A percentile compares a stretch with the other conserved stretches of the same genome.
Conservation (phyloP, 2,797 vertebrate species). For the Leptodactylus fallax region DNA sequence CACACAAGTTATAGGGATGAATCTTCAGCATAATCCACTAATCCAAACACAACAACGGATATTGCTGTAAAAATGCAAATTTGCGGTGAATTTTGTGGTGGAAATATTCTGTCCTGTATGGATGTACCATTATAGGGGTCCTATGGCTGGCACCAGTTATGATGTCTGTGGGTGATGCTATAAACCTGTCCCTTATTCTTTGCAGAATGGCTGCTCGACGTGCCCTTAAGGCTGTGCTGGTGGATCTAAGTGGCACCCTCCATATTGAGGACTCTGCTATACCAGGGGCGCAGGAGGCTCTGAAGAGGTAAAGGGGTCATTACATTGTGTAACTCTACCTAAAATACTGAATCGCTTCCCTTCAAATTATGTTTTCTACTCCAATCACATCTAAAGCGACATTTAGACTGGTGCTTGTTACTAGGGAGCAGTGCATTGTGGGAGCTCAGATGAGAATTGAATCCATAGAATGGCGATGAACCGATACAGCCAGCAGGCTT, state of each 20-base stretch:
- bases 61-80: no score
- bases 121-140: no score
- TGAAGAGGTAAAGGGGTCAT: constrained; percentile 81
- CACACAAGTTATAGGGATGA: no score
- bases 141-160: no score
- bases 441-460: not conserved
- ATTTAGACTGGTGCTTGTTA: not conserved
- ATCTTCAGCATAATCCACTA: no score
- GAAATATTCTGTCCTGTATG: no score
- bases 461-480: not conserved
- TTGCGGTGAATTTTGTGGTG: no score
- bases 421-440: not conserved
- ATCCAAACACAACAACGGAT: no score
- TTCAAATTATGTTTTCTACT: not conserved
- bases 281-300: constrained; percentile 90
- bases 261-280: constrained; percentile 92
- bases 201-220: constrained; percentile 83
- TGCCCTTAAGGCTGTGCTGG: constrained; percentile 88
- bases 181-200: not conserved
- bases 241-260: constrained; percentile 94
- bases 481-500: not conserved
- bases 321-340: not conserved
- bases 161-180: no score
- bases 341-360: no score
- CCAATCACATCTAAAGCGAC: not conserved